phyloP scores from a whole-genome alignment of 2,113 vertebrate genomes.

The Sinocyclocheilus anshuiensis region DNA sequence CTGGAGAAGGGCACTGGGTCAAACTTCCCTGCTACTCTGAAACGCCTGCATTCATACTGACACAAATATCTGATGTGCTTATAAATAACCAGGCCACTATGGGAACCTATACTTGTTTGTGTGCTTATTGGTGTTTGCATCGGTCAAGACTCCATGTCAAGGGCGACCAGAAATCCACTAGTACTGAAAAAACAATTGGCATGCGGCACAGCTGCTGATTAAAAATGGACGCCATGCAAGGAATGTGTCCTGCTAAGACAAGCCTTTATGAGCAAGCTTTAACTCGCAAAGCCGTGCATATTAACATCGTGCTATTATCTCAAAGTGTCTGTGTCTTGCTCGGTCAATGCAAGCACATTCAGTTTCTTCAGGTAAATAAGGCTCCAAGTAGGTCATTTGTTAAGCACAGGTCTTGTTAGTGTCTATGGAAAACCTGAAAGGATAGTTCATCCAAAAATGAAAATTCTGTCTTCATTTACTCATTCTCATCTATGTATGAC shows the following conservation, averaged over 20 bases:
- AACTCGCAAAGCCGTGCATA: constrained; percentile 21
- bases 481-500: too few relatives aligned
- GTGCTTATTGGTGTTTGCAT: constrained; percentile 30
- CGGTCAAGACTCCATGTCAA: neutral
- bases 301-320: constrained; percentile 8
- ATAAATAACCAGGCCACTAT: constrained; percentile 52
- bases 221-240: constrained; percentile 35
- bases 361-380: neutral
- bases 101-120: constrained; percentile 11
- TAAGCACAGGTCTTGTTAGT: too few relatives aligned
- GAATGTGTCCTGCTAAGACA: constrained; percentile 30
- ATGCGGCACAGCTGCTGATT: constrained; percentile 35
- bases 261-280: constrained; percentile 24
- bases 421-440: too few relatives aligned
- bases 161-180: constrained; percentile 30
- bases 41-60: constrained; percentile 50
- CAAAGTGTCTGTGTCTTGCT: neutral
- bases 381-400: neutral
- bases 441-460: too few relatives aligned
- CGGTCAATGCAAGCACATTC: too few relatives aligned
- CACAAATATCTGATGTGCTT: constrained; percentile 63
- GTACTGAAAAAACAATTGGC: neutral
- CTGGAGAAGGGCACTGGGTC: constrained; percentile 68
- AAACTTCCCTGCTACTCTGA: constrained; percentile 59
- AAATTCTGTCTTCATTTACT: too few relatives aligned